Base-by-base conservation (phyloP, 2,797 vertebrate species). In the Phylloscopus collybita region DNA sequence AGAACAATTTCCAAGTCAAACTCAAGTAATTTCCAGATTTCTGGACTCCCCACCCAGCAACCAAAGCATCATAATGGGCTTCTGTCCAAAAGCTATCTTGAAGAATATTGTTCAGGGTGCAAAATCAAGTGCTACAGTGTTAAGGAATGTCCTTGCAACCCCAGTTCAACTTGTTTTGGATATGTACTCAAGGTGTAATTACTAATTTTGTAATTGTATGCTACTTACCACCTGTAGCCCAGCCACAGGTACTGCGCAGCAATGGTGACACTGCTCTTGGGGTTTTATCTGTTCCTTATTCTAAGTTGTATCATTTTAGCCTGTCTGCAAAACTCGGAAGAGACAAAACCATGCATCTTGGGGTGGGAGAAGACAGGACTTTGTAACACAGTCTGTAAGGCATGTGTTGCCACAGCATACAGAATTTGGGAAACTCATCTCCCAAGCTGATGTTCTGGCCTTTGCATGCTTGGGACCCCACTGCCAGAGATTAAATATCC, bases 401-500 rank as follows among this genome's bases (percentile, higher is more conserved):
- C 30, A 15, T 0, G 0, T 32, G 17, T 18, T 87, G 49, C 64
- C 10, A 4, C 23, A 62, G 27, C 3, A 3, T 22, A 14, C 9
- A 73, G 60, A 70, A 74, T 65, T 80, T 82, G 64, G 56, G 64
- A 76, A 90, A 42, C 54, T 49, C 56, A 8, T 32, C 47, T 88
- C 34, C 40, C 53, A 32, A 75, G 27, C 12, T 81, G n/a, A 10
- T 88, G 13, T 36, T 93, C 27, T 90, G 76, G 47, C 60, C 36
- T 81, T 84, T 92, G 51, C 4, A 0, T 45, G 59, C 26, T 70
- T 51, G 11, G 16, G 36, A 86, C 76, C 54, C 65, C 47, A 75
- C 23, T 81, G 78, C 56, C 60, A 60, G 71, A 62, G 80, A 64
- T 86, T 81, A 86, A 94, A 84, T 94, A 82, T 73, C 83, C 64